Conservation (phyloP, 2,113 vertebrate species). For the Hiodon alosoides region DNA sequence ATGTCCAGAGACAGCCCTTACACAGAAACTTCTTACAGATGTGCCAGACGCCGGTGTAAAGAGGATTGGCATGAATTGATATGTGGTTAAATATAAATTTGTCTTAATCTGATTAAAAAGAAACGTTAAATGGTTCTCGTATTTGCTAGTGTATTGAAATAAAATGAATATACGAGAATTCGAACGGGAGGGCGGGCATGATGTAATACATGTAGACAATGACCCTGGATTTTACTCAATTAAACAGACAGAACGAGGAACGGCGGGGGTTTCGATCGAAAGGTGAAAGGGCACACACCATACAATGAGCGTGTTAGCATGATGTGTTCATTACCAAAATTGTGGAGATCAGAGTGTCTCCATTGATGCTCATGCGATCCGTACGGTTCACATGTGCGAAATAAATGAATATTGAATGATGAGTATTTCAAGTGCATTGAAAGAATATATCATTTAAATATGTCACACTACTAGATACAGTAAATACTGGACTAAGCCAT, state of each 20-base stretch:
- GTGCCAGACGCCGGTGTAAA: slow-evolving; percentile 18
- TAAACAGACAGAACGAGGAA: slow-evolving; percentile 53
- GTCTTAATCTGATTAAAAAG: background rate
- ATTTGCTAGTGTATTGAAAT: slow-evolving; percentile 31
- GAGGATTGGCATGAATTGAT: slow-evolving; percentile 12
- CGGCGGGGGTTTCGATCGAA: slow-evolving; percentile 30
- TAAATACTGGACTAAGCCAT: no score
- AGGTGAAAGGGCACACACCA: slow-evolving; percentile 13
- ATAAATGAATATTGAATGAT: slow-evolving; percentile 17
- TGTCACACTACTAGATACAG: background rate
- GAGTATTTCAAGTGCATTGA: background rate
- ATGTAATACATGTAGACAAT: slow-evolving; percentile 95
- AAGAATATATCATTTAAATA: background rate
- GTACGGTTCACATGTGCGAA: slow-evolving; percentile 39
- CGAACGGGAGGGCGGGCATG: slow-evolving; percentile 69
- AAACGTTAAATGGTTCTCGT: slow-evolving; percentile 8
- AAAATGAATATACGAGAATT: slow-evolving; percentile 19
- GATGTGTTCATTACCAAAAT: slow-evolving; percentile 28
- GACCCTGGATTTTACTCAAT: slow-evolving; percentile 78
- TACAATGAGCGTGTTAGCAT: background rate
- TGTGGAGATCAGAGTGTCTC: no score
- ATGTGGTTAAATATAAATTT: background rate
- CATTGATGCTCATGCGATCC: background rate
- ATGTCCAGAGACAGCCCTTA: slow-evolving; percentile 34
- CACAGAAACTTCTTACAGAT: slow-evolving; percentile 38